These are phyloP conservation scores for Cephalotes varians DNA, from an alignment of 2,888 invertebrate species.

Conservation along the genomic window DNA sequence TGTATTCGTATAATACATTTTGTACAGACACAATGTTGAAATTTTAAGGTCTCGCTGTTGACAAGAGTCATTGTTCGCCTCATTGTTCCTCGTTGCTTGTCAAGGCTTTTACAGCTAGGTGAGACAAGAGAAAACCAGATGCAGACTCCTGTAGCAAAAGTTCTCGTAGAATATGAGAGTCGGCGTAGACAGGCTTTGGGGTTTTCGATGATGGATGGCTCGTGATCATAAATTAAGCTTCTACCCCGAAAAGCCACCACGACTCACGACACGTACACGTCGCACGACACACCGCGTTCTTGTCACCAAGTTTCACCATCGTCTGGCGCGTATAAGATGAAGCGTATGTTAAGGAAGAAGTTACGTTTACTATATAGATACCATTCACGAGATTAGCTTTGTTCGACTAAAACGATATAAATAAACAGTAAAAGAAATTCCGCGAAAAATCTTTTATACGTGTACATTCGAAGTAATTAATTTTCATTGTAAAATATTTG, in stretches of 20 bases:
- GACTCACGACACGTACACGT: slow-evolving; percentile 45
- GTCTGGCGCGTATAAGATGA: slow-evolving; percentile 38
- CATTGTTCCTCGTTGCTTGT: slow-evolving; percentile 74
- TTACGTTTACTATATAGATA: slow-evolving; percentile 3
- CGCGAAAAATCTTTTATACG: neutral
- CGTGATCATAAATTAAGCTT: slow-evolving; percentile 73
- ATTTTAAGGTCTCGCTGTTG: slow-evolving; percentile 73
- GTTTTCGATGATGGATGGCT: slow-evolving; percentile 71
- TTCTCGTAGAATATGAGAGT: slow-evolving; percentile 55
- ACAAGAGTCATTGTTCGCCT: slow-evolving; percentile 66
- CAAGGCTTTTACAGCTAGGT: slow-evolving; percentile 60
- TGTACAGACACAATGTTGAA: neutral
- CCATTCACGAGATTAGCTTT: slow-evolving; percentile 19
- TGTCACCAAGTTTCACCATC: slow-evolving; percentile 47
- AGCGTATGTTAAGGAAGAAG: slow-evolving; percentile 23
- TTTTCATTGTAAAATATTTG: neutral
- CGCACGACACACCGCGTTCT: slow-evolving; percentile 46
- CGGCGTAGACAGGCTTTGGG: slow-evolving; percentile 59
- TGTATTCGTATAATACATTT: neutral
- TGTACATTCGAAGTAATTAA: neutral
- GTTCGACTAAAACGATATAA: neutral
- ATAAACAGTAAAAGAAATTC: neutral
- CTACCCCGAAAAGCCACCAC: slow-evolving; percentile 53
- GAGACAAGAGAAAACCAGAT: slow-evolving; percentile 28
- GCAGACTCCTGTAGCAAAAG: slow-evolving; percentile 48